Base-by-base conservation (phyloP, 2,797 vertebrate genomes). In the Sebastes alutus region DNA sequence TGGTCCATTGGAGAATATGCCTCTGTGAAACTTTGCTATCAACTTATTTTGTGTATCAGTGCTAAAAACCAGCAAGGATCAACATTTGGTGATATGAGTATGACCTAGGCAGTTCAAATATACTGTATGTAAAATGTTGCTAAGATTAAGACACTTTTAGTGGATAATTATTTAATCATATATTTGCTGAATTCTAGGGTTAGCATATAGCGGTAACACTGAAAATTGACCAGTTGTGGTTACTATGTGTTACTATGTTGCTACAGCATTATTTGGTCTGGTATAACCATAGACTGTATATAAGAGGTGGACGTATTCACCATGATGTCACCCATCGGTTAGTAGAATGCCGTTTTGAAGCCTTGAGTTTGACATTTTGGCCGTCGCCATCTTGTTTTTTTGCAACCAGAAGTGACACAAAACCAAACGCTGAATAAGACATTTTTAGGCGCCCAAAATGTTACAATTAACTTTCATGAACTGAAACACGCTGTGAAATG, bases 341-440 rank as follows among this genome's bases (percentile, higher is more conserved):
- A 3, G 16, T 46, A 7, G 16, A 7, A 18, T 46, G 42, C 16
- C 1, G 1, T 46, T 46, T 46, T 46, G 42, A 46, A 46, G 42
- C 42, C 16, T 46, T 18, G 42, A 46, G 42, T 46, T 46, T 18
- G 16, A 7, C 16, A 46, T 46, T 46, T 46, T 46, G 42, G 42
- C 42, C 1, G 0, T 46, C 0, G 16, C 42, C 6, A 46, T 18
- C 6, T 18, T 46, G 16, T 0, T 7, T 46, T 46, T 46, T 46
- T 46, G 42, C 42, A 46, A 46, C 42, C 42, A 46, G 14, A 46
- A 16, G 6, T 46, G 42, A 46, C 42, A 46, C 42, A 46, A 46
- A 18, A 18, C 42, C 7, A 0, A 46, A 46, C 3, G 16, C 16
- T 46, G 42, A 18, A 46, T 7, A 46, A 46, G 42, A 46, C 42